Evolutionary conservation across 1,140 invertebrate genomes (phyloP), one percentile per base, ranked within the genome.

Genomic region (Diorhabda elongata): DNA sequence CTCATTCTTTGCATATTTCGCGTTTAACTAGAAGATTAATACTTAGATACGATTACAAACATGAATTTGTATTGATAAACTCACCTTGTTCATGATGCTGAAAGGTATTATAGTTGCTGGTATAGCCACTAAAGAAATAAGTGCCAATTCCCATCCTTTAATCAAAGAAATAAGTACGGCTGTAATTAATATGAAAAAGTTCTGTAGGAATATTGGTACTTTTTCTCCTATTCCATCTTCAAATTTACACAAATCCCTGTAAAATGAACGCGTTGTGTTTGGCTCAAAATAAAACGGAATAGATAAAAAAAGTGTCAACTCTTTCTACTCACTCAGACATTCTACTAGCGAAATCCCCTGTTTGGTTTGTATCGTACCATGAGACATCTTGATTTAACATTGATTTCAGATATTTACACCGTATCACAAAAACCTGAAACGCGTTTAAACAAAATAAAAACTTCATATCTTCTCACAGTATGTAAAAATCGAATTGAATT

Each of bases 221-320:
- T 98, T 98, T 82, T 98, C 95, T 0, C 93, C 94, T n/a, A 97
- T 94, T 7, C 96, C 96, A 67, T 90, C 94, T 73, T 95, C 92
- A 73, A 97, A 89, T 79, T 95, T 94, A 71, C 93, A 89, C 58
- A 98, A 81, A 81, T 98, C 95, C 80, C 95, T 89, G 72, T 8
- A 79, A 73, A 74, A 52, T 26, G 26, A 26, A 26, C 26, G 26
- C 26, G 26, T 26, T 26, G 26, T 26, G 26, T 26, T 26, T 26
- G 26, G 26, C 0, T 26, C 26, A 26, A 26, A 26, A 26, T 26
- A 26, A 26, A 26, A 26, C 26, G 26, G 26, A 26, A 26, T 26
- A 26, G 26, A 26, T 26, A 26, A 26, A 26, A 11, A 26, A 26
- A 26, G 26, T 26, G 26, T 26, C 26, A 26, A 26, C 26, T 26